These are phyloP conservation scores for Rhaphigaster nebulosa DNA, from an alignment of 2,888 invertebrate genomes.

Conservation along the genomic window DNA sequence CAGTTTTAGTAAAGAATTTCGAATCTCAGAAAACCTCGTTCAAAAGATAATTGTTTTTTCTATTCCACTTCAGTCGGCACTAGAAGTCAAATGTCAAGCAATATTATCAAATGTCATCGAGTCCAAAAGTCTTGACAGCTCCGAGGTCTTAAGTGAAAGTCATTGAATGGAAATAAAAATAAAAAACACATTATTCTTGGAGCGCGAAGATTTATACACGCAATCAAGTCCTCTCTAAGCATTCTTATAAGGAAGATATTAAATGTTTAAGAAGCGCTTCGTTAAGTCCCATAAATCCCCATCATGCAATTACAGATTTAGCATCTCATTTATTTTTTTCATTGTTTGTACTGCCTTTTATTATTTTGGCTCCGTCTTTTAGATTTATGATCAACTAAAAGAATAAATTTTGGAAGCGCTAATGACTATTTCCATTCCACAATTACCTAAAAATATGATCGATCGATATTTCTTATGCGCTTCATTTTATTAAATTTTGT, in stretches of 20 bases:
- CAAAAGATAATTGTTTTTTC: not conserved
- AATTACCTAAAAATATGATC: too few relatives aligned
- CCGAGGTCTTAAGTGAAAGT: not conserved
- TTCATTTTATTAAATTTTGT: too few relatives aligned
- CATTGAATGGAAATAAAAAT: not conserved
- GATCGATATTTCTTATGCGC: not conserved
- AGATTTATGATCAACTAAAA: not conserved
- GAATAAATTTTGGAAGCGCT: not conserved
- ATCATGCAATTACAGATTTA: not conserved
- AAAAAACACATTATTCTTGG: not conserved
- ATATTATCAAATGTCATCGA: not conserved
- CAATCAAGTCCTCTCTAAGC: not conserved
- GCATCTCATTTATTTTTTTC: conserved; percentile 15
- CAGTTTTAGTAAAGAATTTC: not conserved
- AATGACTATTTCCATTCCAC: not conserved
- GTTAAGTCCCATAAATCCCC: not conserved
- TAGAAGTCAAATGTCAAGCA: not conserved
- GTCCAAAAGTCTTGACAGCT: not conserved
- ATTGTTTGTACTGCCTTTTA: not conserved
- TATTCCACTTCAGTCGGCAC: not conserved
- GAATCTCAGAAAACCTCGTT: not conserved
- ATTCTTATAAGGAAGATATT: not conserved
- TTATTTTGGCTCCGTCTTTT: not conserved
- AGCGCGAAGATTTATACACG: not conserved
- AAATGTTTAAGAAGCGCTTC: conserved; percentile 12